Conservation (phyloP, 23 tunicate genomes). For the Ciona savignyi region DNA sequence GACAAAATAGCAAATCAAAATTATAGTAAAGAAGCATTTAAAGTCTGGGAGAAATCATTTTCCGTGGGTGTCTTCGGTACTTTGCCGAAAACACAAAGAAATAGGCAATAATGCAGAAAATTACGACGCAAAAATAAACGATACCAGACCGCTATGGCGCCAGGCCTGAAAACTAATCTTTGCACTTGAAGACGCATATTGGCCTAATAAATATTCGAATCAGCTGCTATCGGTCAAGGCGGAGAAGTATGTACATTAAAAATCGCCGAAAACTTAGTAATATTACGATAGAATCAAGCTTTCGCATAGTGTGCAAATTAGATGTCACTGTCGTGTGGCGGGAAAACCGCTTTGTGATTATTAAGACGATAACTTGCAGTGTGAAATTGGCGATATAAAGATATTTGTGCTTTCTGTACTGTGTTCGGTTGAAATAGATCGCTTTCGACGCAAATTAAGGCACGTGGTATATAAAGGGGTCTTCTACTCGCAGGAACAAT, state of each 20-base stretch:
- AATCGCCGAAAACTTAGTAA: no score
- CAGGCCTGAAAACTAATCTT: not conserved
- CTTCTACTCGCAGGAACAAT: not conserved
- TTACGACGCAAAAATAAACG: slow-evolving; percentile 10
- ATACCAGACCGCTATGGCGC: slow-evolving; percentile 26
- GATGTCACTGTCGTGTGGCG: not conserved
- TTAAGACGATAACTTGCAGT: not conserved
- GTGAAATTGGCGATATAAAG: not conserved
- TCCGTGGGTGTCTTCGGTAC: no score
- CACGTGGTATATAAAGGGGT: not conserved
- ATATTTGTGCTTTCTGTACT: no score
- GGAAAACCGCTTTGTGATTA: not conserved
- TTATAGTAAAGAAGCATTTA: not conserved
- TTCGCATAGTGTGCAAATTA: not conserved
- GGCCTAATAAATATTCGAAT: not conserved
- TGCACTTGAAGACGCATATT: not conserved
- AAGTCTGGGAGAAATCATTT: no score
- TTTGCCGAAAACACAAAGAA: not conserved
- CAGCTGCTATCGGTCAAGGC: not conserved
- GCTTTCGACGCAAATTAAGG: no score
- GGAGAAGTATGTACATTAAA: not conserved
- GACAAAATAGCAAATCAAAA: not conserved
- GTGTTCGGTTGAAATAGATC: no score
- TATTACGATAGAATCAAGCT: not conserved
- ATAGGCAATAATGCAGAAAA: not conserved